Evolutionary conservation across 2,888 invertebrate genomes (phyloP).

Genomic region (Epirrhoe tristata): DNA sequence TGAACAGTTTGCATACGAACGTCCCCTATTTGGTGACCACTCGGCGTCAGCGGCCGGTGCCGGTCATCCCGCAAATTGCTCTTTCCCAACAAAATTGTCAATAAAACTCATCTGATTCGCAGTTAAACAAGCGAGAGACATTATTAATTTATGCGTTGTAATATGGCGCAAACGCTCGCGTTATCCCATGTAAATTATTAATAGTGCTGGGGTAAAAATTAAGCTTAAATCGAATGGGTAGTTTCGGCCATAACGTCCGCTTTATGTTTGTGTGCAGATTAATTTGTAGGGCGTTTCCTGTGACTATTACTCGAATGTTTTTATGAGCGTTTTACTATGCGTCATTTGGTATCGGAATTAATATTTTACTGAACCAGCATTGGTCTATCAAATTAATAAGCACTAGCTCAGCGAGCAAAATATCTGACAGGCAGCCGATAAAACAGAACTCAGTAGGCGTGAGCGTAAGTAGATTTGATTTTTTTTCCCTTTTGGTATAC

Average conservation of each 20-base stretch:
- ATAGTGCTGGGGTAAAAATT: conserved; percentile 85
- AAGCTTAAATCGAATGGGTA: conserved; percentile 85
- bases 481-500: not conserved
- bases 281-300: conserved; percentile 73
- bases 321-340: conserved; percentile 52
- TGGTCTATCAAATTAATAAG: conserved; percentile 11
- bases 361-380: conserved; percentile 38
- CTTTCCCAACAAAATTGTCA: conserved; percentile 85
- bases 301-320: conserved; percentile 64
- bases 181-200: conserved; percentile 84
- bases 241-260: conserved; percentile 79
- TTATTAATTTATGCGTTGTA: conserved; percentile 86
- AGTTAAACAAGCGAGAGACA: conserved; percentile 85
- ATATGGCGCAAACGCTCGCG: conserved; percentile 83
- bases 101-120: conserved; percentile 86
- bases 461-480: not conserved
- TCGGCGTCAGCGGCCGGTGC: conserved; percentile 75
- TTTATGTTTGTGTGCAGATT: conserved; percentile 80
- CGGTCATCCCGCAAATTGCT: conserved; percentile 84
- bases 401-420: not conserved
- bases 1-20: conserved; percentile 50
- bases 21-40: conserved; percentile 80
- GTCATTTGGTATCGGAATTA: conserved; percentile 45
- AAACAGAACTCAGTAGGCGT: not conserved
- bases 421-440: not conserved